A percentile compares a stretch with the other conserved stretches of the same genome.
phyloP scores from a whole-genome alignment of 2,888 invertebrate species.

The Ypsolopha sequella region DNA sequence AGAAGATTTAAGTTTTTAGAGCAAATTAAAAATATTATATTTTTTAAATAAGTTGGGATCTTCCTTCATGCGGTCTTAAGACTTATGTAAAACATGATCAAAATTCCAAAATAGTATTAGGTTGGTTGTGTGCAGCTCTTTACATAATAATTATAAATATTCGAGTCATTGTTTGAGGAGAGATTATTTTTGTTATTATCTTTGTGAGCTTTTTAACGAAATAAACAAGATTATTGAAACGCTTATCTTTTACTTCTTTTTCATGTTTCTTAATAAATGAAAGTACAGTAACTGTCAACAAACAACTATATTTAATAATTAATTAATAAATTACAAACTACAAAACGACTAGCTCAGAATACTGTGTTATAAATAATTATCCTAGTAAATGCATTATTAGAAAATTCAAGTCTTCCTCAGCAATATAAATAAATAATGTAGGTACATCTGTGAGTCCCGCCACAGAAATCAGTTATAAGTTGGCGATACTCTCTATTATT shows the following conservation, averaged over 20 bases:
- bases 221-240: not conserved
- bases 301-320: conserved; percentile 19
- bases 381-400: conserved; percentile 15
- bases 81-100: too few relatives aligned
- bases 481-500: too few relatives aligned
- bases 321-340: conserved; percentile 3
- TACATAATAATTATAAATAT: not conserved
- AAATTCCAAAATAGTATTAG: too few relatives aligned
- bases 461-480: too few relatives aligned
- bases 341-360: conserved; percentile 6
- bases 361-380: conserved; percentile 6
- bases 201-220: not conserved
- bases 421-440: not conserved
- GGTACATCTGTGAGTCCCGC: not conserved
- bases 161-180: not conserved
- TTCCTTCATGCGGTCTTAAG: too few relatives aligned
- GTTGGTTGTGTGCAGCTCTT: not conserved
- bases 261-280: conserved; percentile 10
- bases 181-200: not conserved
- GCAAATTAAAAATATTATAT: too few relatives aligned
- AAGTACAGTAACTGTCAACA: conserved; percentile 11
- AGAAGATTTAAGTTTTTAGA: too few relatives aligned
- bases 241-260: not conserved
- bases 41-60: too few relatives aligned
- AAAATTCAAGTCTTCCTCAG: conserved; percentile 5